Evolutionary conservation across 1,140 invertebrate genomes (phyloP).

Genomic region (Hylyphantes graminicola): DNA sequence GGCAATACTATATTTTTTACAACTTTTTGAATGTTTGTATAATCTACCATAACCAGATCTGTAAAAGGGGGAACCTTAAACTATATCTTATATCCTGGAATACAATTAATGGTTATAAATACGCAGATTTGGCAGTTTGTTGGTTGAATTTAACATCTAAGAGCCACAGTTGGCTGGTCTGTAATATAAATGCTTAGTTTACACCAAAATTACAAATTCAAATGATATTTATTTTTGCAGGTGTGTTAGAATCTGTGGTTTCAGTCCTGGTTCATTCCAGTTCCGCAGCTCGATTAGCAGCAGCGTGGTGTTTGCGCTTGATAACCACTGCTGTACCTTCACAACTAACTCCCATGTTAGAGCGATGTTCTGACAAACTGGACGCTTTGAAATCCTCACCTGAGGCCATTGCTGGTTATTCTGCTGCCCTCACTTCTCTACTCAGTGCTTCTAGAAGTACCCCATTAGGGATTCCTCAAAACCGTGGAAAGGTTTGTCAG

Average conservation of each 20-base stretch:
- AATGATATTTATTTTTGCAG: conserved; percentile 61
- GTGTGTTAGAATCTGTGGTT: conserved; percentile 76
- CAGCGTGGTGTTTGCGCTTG: conserved; percentile 93
- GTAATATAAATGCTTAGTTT: neutral
- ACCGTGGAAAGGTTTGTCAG: conserved; percentile 84
- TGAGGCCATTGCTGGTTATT: conserved; percentile 94
- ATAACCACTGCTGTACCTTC: conserved; percentile 93
- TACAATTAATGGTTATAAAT: no score
- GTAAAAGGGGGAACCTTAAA: no score
- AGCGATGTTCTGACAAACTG: conserved; percentile 84
- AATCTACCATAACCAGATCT: no score
- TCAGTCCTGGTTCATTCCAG: conserved; percentile 92
- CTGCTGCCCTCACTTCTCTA: conserved; percentile 90
- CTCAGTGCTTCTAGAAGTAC: conserved; percentile 91
- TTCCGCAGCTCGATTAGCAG: conserved; percentile 88
- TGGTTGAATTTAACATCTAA: neutral
- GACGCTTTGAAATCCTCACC: conserved; percentile 90
- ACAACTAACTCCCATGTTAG: conserved; percentile 91
- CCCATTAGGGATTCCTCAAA: conserved; percentile 94
- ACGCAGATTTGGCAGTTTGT: neutral
- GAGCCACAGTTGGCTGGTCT: no score
- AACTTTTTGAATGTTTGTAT: no score
- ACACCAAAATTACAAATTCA: neutral
- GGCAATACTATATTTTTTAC: no score
- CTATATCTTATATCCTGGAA: no score